These are phyloP conservation scores for Brevipalpus yothersi DNA, from an alignment of 1,140 invertebrate genomes.

Conservation along the genomic window DNA sequence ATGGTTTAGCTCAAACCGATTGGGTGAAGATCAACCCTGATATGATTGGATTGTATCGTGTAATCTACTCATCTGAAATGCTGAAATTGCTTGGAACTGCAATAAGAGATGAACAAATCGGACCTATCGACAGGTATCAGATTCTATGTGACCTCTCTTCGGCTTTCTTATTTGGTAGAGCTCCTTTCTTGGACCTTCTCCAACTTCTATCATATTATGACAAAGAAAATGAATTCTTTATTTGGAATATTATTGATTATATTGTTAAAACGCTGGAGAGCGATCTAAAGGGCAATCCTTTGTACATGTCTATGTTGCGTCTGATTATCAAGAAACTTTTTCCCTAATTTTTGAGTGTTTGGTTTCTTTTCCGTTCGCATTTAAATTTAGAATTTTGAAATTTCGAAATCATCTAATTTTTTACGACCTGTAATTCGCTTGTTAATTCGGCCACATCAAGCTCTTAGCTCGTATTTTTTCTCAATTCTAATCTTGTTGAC, in stretches of 20 bases:
- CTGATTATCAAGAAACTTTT: too few relatives aligned
- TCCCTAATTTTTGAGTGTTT: too few relatives aligned
- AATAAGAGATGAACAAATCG: conserved; percentile 45
- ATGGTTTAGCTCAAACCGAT: neutral
- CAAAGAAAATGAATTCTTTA: conserved; percentile 70
- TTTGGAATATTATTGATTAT: conserved; percentile 61
- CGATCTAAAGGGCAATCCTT: too few relatives aligned
- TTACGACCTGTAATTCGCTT: too few relatives aligned
- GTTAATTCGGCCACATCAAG: too few relatives aligned
- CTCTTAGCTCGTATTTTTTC: too few relatives aligned
- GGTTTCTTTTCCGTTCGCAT: too few relatives aligned
- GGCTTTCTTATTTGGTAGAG: conserved; percentile 52
- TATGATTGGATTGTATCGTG: conserved; percentile 33
- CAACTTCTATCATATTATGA: conserved; percentile 46
- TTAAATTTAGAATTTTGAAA: too few relatives aligned
- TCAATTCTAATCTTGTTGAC: too few relatives aligned
- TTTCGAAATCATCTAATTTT: too few relatives aligned
- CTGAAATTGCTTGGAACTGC: conserved; percentile 47
- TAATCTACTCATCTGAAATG: conserved; percentile 55
- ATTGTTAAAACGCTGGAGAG: conserved; percentile 44
- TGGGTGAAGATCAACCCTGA: conserved; percentile 20
- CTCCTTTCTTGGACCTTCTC: conserved; percentile 45
- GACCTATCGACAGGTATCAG: conserved; percentile 66
- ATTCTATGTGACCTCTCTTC: conserved; percentile 44
- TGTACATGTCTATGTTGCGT: too few relatives aligned